phyloP scores from a whole-genome alignment of 2,797 vertebrate species.

The Lacerta agilis region DNA sequence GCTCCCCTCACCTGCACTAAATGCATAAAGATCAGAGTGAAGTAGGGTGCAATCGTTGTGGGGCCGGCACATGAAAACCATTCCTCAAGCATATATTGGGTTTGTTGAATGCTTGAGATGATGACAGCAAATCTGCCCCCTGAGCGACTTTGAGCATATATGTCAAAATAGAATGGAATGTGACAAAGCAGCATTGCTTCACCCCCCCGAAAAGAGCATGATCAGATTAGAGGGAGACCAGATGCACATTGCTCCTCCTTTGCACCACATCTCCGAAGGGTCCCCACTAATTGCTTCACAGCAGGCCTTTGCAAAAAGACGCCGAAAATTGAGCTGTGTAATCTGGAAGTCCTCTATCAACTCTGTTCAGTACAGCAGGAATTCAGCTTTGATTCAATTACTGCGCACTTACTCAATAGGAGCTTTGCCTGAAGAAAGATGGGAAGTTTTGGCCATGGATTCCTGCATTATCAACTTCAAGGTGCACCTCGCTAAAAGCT shows the following conservation, averaged over 20 bases:
- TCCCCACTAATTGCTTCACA: slow-evolving; percentile 24
- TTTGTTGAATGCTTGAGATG: too few relatives aligned
- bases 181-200: neutral
- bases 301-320: neutral
- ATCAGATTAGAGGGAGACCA: neutral
- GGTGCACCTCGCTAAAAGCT: slow-evolving; percentile 31
- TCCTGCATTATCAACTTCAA: neutral
- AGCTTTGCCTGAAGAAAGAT: slow-evolving; percentile 17
- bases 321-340: slow-evolving; percentile 17
- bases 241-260: fast-evolving
- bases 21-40: too few relatives aligned
- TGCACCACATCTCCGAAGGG: neutral
- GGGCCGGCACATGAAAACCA: too few relatives aligned
- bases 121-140: neutral
- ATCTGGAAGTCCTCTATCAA: neutral
- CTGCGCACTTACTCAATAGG: slow-evolving; percentile 13
- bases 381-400: slow-evolving; percentile 36
- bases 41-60: too few relatives aligned
- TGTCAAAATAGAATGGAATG: neutral
- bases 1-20: too few relatives aligned
- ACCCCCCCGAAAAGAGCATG: neutral
- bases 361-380: slow-evolving; percentile 17
- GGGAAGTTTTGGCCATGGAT: slow-evolving; percentile 29
- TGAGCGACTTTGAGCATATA: neutral
- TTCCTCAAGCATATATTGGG: too few relatives aligned